Evolutionary conservation across 2,888 invertebrate species (phyloP).

Genomic region (Xylocampa areola): DNA sequence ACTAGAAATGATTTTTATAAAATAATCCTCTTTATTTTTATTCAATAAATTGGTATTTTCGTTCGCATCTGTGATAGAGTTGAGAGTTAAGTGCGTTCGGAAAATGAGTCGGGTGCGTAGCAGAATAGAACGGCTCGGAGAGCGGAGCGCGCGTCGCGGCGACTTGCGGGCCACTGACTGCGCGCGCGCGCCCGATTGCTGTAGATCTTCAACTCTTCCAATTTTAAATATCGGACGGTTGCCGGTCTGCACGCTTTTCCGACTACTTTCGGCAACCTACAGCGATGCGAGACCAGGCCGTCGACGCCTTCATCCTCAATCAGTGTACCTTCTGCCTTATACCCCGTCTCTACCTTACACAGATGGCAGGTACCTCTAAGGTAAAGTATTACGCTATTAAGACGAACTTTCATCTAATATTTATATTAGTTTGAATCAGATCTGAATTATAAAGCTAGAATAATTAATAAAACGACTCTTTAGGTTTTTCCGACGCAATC

Average conservation of each 20-base stretch:
- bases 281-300: slow-evolving; percentile 28
- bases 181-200: slow-evolving; percentile 75
- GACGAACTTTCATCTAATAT: neutral
- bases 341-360: slow-evolving; percentile 9
- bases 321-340: slow-evolving; percentile 49
- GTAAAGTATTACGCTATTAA: too few species aligned
- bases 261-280: slow-evolving; percentile 60
- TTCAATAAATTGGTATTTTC: slow-evolving; percentile 69
- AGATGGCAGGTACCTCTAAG: neutral
- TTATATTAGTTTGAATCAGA: neutral
- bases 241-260: slow-evolving; percentile 75
- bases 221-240: slow-evolving; percentile 81
- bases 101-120: slow-evolving; percentile 72
- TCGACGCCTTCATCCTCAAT: slow-evolving; percentile 28
- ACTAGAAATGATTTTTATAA: slow-evolving; percentile 53
- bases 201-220: slow-evolving; percentile 78
- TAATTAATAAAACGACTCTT: too few species aligned
- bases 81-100: slow-evolving; percentile 72
- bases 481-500: too few species aligned
- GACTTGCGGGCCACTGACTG: slow-evolving; percentile 85
- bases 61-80: slow-evolving; percentile 52
- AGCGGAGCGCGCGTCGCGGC: slow-evolving; percentile 84
- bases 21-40: slow-evolving; percentile 67
- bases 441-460: neutral
- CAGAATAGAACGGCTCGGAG: slow-evolving; percentile 72